phyloP scores from a whole-genome alignment of 2,113 vertebrate species.

The Pteropus alecto region DNA sequence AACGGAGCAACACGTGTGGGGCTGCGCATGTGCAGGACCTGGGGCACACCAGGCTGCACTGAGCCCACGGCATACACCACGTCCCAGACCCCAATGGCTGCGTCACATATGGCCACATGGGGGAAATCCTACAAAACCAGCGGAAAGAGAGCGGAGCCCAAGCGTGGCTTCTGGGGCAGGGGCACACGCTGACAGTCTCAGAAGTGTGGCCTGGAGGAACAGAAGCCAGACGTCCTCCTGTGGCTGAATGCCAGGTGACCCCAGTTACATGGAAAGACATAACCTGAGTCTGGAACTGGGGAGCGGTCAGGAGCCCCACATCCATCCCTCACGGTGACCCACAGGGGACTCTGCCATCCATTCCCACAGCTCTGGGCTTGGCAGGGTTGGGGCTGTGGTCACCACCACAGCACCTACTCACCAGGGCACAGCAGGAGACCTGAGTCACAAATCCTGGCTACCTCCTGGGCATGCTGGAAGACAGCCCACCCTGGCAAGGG shows the following conservation, averaged over 20 bases:
- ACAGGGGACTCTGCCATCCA: background rate
- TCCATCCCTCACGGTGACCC: background rate
- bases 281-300: background rate
- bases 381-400: background rate
- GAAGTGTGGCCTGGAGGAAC: background rate
- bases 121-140: too few species aligned
- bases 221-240: background rate
- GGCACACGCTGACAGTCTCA: background rate
- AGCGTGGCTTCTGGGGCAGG: background rate
- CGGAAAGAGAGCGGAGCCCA: background rate
- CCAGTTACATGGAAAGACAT: background rate
- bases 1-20: background rate
- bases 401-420: background rate
- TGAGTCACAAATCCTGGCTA: too few species aligned
- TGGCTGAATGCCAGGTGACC: background rate
- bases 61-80: background rate
- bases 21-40: rapidly evolving
- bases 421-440: background rate
- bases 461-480: too few species aligned
- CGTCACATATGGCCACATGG: too few species aligned
- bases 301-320: too few species aligned
- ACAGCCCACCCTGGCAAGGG: background rate
- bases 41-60: background rate
- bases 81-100: background rate
- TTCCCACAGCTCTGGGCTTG: background rate